Conservation (phyloP, 1,140 invertebrate genomes). For the Apis cerana region DNA sequence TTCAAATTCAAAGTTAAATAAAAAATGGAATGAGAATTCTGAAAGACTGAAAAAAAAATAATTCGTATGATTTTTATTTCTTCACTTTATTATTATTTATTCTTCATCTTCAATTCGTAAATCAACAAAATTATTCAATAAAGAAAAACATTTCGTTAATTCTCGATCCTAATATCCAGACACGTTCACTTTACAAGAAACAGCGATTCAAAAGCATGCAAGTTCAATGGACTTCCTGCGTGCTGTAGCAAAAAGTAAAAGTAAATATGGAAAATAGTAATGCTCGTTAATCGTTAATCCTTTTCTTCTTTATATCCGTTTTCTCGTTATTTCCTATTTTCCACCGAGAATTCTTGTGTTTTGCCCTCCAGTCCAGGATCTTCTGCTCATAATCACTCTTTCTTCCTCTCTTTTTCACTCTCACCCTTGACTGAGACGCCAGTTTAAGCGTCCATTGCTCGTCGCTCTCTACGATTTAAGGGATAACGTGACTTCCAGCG, state of each 20-base stretch:
- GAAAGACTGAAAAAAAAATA: no score
- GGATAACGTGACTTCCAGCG: slow-evolving; percentile 60
- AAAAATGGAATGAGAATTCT: no score
- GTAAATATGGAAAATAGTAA: slow-evolving; percentile 32
- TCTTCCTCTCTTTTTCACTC: background rate
- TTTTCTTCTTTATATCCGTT: background rate
- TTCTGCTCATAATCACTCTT: background rate
- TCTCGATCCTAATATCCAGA: no score
- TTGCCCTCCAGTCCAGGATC: background rate
- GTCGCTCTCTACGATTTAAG: slow-evolving; percentile 46
- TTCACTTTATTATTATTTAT: no score
- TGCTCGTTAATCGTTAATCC: slow-evolving; percentile 34
- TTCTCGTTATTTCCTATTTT: slow-evolving; percentile 26
- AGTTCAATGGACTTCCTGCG: background rate
- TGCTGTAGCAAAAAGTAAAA: slow-evolving; percentile 20
- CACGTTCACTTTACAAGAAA: no score
- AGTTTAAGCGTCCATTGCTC: slow-evolving; percentile 40
- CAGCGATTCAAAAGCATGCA: no score
- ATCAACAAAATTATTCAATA: no score
- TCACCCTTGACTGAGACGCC: background rate
- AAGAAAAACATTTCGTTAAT: no score
- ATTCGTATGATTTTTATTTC: no score
- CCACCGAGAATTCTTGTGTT: background rate
- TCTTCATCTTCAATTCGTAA: no score
- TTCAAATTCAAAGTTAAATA: no score